Base-by-base conservation (phyloP, 2,888 invertebrate genomes). In the Perizoma affinitatum region DNA sequence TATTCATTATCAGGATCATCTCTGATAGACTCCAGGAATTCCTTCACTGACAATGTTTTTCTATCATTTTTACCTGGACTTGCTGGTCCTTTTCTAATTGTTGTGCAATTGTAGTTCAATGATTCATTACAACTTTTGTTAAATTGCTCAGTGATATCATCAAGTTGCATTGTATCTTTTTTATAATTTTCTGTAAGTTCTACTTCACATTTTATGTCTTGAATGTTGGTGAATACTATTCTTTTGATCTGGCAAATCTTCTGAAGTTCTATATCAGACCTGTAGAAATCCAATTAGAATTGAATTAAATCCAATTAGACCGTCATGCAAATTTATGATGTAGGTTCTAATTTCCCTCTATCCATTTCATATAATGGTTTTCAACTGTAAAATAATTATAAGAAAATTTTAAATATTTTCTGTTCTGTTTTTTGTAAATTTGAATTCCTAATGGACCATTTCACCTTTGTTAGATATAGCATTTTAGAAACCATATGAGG, bases 11-110 rank as follows among this genome's bases (percentile, higher is more conserved):
- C 75, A 55, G 65, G 55, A 57, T 80, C 79, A 22, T 74, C 70
- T 66, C 80, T 79, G 33, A 83, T 75, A 45, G 78, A 73, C 58
- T 81, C 72, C 4, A 84, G 67, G 65, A 82, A 83, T 50, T 84
- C 83, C 42, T 74, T 66, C 4, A 80, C 76, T 22, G 79, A 74
- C 47, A 81, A 54, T 6, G 75, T 63, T 58, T 70, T 69, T 5
- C 55, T 64, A 22, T 67, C 58, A 11, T 51, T 11, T 48, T 36
- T 35, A 11, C 42, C n/a, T 35, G 4, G 5, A 40, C 11, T 33
- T 41, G 41, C 50, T 43, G 78, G 40, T 73, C 76, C 22, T 22
- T 22, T 84, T 64, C 72, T 83, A 48, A 82, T 81, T n/a, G 66
- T 43, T 7, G 69, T 76, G 33, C 71, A 65, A 36, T 78, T 76